Conservation (phyloP, 2,888 invertebrate genomes). For the Matsumyia berberina region DNA sequence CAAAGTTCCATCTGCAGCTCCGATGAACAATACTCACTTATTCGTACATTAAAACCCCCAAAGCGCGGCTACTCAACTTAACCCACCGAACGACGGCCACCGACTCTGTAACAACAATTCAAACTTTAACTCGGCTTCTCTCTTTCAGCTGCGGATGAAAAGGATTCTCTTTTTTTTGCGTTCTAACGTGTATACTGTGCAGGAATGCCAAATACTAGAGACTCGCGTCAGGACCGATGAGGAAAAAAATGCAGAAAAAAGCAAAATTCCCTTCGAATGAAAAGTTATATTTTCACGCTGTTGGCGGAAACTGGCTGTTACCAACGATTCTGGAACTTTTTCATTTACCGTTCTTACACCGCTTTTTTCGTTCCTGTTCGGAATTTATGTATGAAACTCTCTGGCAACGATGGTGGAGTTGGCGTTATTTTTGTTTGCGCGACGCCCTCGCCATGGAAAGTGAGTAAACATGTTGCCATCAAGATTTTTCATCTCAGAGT, state of each 20-base stretch:
- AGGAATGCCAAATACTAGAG: constrained; percentile 45
- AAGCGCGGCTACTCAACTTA: constrained; percentile 7
- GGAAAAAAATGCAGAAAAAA: constrained; percentile 40
- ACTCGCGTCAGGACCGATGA: constrained; percentile 14
- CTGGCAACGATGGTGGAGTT: constrained; percentile 12
- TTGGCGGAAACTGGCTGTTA: constrained; percentile 50
- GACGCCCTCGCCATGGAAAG: constrained; percentile 24
- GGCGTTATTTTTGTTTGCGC: not conserved
- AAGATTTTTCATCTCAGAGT: constrained; percentile 48
- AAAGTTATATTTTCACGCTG: constrained; percentile 69
- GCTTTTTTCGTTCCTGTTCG: constrained; percentile 3
- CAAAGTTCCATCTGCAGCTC: constrained; percentile 6
- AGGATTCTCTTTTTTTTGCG: constrained; percentile 17
- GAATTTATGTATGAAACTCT: constrained; percentile 32
- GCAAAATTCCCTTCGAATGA: constrained; percentile 45
- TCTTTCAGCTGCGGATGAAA: not conserved
- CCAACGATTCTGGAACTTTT: constrained; percentile 55
- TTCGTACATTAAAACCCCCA: constrained; percentile 47
- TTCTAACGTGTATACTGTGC: constrained; percentile 38
- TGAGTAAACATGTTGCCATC: constrained; percentile 57
- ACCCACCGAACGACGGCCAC: not conserved
- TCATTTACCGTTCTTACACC: constrained; percentile 7
- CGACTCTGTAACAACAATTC: constrained; percentile 35
- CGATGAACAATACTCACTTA: constrained; percentile 47
- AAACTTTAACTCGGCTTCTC: constrained; percentile 24